Conservation (phyloP, 2,797 vertebrate species). For the Typhlichthys eigenmanni region DNA sequence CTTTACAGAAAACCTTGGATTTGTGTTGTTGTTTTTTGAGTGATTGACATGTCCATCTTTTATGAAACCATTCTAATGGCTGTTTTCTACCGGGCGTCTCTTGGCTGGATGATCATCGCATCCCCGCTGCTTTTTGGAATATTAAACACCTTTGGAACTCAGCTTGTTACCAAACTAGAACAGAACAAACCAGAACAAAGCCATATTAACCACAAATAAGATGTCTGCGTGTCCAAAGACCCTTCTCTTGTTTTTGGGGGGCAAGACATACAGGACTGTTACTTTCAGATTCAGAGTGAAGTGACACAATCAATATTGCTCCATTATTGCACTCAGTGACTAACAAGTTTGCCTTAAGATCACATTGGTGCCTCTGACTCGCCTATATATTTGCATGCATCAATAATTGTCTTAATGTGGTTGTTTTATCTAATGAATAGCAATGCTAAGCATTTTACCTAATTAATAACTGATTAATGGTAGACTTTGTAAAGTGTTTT, state of each 20-base stretch:
- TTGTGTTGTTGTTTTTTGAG: conserved; percentile 37
- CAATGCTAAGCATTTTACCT: conserved; percentile 4
- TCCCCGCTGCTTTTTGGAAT: conserved; percentile 64
- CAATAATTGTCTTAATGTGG: conserved; percentile 19
- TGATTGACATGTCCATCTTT: conserved; percentile 36
- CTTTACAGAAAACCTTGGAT: conserved; percentile 23
- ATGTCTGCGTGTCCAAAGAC: conserved; percentile 56
- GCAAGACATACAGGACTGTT: conserved; percentile 37
- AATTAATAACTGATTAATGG: neutral
- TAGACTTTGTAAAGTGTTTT: conserved; percentile 16
- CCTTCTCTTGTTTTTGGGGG: conserved; percentile 28
- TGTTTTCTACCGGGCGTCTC: conserved; percentile 53
- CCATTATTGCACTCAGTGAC: conserved; percentile 53
- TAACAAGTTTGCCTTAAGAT: conserved; percentile 72
- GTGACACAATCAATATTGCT: conserved; percentile 53
- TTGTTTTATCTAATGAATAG: conserved; percentile 14
- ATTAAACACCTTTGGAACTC: conserved; percentile 45
- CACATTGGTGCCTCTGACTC: conserved; percentile 72
- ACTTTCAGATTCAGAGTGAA: conserved; percentile 57
- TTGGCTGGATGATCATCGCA: conserved; percentile 61
- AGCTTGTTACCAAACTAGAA: conserved; percentile 47
- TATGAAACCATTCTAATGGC: conserved; percentile 36
- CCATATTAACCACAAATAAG: conserved; percentile 55
- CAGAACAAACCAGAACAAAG: conserved; percentile 58
- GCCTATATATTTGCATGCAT: conserved; percentile 31